Conservation (phyloP, 2,113 vertebrate species). For the Cephalopholis sonnerati region DNA sequence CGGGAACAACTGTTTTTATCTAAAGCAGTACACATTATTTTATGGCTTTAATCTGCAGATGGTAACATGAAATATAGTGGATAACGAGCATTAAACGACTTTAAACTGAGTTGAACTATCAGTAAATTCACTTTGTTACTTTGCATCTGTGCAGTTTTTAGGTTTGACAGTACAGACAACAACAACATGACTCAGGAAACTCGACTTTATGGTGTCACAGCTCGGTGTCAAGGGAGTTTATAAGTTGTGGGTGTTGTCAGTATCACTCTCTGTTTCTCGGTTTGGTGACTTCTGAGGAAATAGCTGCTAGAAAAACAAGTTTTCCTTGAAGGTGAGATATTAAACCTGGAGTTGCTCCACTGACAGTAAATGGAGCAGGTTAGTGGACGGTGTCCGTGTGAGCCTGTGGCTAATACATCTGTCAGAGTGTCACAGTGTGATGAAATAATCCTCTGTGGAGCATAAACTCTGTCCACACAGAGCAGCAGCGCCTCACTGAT, state of each 20-base stretch:
- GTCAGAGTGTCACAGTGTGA: slow-evolving; percentile 7
- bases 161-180: too few species aligned
- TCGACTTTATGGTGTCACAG: neutral
- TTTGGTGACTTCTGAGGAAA: neutral
- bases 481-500: neutral
- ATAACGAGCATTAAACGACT: too few species aligned
- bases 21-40: neutral
- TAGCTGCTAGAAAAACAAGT: neutral
- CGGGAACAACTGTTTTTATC: too few species aligned
- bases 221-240: neutral
- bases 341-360: neutral
- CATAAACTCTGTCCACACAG: slow-evolving; percentile 14
- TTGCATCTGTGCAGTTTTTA: too few species aligned
- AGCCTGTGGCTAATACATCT: neutral
- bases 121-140: too few species aligned
- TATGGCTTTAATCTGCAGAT: neutral
- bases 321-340: neutral
- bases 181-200: too few species aligned
- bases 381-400: neutral
- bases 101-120: too few species aligned
- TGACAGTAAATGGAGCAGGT: neutral
- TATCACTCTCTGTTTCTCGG: neutral
- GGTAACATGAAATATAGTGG: too few species aligned
- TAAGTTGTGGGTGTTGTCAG: neutral
- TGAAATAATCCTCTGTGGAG: slow-evolving; percentile 19